phyloP scores from a whole-genome alignment of 2,113 vertebrate genomes.

The Calyptommatus sinebrachiatus region DNA sequence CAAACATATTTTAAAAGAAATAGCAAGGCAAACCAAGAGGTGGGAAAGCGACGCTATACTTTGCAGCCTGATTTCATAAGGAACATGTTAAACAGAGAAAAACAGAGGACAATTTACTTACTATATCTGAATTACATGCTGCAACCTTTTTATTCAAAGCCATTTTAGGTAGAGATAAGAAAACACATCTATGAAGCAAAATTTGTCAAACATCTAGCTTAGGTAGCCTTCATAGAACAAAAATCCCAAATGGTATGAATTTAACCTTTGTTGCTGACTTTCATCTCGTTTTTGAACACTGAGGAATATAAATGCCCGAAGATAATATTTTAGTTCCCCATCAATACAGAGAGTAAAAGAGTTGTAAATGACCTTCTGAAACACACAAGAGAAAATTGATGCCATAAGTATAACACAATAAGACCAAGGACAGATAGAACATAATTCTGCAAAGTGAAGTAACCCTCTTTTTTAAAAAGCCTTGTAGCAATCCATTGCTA shows the following conservation, averaged over 20 bases:
- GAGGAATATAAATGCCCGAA: constrained; percentile 41
- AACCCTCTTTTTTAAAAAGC: constrained; percentile 26
- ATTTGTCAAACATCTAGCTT: background rate
- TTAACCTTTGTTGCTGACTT: constrained; percentile 51
- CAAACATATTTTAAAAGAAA: too few relatives aligned
- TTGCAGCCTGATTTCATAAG: too few relatives aligned
- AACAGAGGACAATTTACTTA: too few relatives aligned
- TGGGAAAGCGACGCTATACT: too few relatives aligned
- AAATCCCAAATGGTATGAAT: background rate
- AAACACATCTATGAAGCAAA: background rate
- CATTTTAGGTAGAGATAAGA: background rate
- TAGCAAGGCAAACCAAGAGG: too few relatives aligned
- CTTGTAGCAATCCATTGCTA: constrained; percentile 57
- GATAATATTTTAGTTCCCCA: constrained; percentile 43
- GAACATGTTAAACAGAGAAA: too few relatives aligned
- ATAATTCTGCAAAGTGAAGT: constrained; percentile 55
- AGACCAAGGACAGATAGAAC: constrained; percentile 64
- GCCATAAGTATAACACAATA: constrained; percentile 41
- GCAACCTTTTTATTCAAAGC: constrained; percentile 15
- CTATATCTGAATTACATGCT: too few relatives aligned
- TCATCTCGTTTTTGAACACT: constrained; percentile 50
- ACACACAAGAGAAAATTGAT: constrained; percentile 50
- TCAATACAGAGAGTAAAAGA: constrained; percentile 40
- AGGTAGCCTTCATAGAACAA: background rate
- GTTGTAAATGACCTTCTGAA: constrained; percentile 56